Percentiles rank a stretch among this genome's conserved stretches.
Conservation (phyloP, 37 sponge, comb jelly and placozoan species). For the Crambe crambe region DNA sequence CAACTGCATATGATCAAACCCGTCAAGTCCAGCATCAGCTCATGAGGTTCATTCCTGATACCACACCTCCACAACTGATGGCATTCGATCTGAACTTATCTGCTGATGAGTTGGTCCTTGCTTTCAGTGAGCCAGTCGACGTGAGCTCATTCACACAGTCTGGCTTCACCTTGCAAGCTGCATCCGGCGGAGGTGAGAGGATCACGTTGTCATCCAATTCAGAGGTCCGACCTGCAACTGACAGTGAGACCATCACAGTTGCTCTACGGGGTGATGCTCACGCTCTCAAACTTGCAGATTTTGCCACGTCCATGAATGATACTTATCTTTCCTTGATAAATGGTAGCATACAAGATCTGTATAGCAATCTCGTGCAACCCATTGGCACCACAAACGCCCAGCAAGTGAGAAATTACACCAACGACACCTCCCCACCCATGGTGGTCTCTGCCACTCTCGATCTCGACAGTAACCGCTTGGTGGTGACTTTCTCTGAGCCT, state of each 20-base stretch:
- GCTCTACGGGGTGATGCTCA: conserved; percentile 52
- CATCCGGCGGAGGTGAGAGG: conserved; percentile 13
- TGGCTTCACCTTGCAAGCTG: conserved; percentile 54
- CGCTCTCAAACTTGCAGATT: conserved; percentile 36
- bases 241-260: conserved; percentile 35
- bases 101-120: conserved; percentile 55
- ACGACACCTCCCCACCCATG: conserved; percentile 62
- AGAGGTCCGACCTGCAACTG: neutral
- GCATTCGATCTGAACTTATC: conserved; percentile 70
- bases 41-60: conserved; percentile 40
- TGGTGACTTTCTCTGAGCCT: conserved; percentile 89
- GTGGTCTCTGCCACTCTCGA: conserved; percentile 66
- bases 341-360: conserved; percentile 39
- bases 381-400: conserved; percentile 26
- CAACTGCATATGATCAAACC: conserved; percentile 34
- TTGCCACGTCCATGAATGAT: conserved; percentile 37
- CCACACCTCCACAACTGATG: conserved; percentile 52
- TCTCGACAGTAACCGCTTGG: conserved; percentile 59
- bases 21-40: conserved; percentile 22
- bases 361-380: conserved; percentile 15
- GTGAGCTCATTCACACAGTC: conserved; percentile 45
- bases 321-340: conserved; percentile 40
- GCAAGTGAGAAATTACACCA: conserved; percentile 43
- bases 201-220: neutral
- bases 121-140: conserved; percentile 78